These are phyloP conservation scores for Xyliphius kryptos DNA, from an alignment of 2,113 vertebrate species.

Conservation along the genomic window DNA sequence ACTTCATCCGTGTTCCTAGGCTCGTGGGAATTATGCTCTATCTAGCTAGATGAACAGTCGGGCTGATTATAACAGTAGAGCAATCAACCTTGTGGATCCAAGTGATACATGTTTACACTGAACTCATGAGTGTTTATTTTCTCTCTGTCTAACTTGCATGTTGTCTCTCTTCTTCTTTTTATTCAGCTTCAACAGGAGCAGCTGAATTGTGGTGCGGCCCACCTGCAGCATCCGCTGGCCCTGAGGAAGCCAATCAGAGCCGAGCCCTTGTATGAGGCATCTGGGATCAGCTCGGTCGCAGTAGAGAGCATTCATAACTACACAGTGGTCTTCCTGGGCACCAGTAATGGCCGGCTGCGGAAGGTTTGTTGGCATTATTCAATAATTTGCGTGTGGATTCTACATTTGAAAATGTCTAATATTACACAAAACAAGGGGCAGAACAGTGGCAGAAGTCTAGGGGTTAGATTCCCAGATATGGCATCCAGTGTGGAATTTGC, in stretches of 20 bases:
- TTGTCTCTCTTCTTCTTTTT: conserved; percentile 19
- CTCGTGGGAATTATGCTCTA: neutral
- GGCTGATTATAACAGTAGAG: too few species aligned
- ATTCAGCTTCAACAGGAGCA: conserved; percentile 86
- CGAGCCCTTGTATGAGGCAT: conserved; percentile 68
- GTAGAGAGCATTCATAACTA: conserved; percentile 80
- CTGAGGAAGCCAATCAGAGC: conserved; percentile 75
- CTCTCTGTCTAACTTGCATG: too few species aligned
- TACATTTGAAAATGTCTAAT: too few species aligned
- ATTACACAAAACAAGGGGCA: too few species aligned
- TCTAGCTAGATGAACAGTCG: neutral
- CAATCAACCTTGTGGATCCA: too few species aligned
- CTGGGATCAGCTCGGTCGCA: conserved; percentile 76
- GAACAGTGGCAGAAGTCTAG: too few species aligned
- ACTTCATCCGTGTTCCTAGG: conserved; percentile 5
- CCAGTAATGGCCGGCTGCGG: conserved; percentile 73
- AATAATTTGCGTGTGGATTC: too few species aligned
- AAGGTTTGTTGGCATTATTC: too few species aligned
- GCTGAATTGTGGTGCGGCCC: conserved; percentile 89
- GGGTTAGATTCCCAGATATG: too few species aligned
- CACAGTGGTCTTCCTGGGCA: conserved; percentile 88
- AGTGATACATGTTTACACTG: neutral
- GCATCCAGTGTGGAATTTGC: too few species aligned
- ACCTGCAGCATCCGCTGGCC: conserved; percentile 90
- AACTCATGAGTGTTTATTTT: neutral